Percentiles rank a stretch among this genome's conserved stretches.
Evolutionary conservation across 1,140 invertebrate genomes (phyloP).

Genomic region (Scaptomyza pallida): DNA sequence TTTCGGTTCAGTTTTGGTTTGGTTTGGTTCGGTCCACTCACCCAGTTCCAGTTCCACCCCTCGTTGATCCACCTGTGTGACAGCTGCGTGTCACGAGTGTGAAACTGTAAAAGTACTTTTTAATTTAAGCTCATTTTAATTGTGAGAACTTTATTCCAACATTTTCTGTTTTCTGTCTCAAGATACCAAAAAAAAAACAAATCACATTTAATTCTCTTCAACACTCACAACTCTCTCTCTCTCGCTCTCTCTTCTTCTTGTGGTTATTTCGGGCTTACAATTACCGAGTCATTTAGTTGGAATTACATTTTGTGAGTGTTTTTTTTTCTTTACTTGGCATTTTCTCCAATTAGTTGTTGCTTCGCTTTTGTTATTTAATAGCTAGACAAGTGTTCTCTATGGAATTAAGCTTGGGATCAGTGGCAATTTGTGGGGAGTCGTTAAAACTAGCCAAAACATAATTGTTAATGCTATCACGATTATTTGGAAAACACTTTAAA

Average conservation of each 20-base stretch:
- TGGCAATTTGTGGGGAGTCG: slow-evolving; percentile 2
- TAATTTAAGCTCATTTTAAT: slow-evolving; percentile 82
- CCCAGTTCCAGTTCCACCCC: slow-evolving; percentile 56
- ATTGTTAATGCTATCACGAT: no score
- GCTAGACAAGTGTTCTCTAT: slow-evolving; percentile 6
- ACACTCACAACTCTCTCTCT: slow-evolving; percentile 7
- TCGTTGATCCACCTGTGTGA: neutral
- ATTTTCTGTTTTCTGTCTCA: slow-evolving; percentile 41
- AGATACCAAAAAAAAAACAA: slow-evolving; percentile 44
- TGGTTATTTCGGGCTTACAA: slow-evolving; percentile 24
- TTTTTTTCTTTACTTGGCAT: slow-evolving; percentile 31
- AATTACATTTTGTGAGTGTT: slow-evolving; percentile 72
- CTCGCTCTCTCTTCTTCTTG: neutral
- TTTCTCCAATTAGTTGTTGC: slow-evolving; percentile 63
- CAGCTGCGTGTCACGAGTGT: slow-evolving; percentile 51
- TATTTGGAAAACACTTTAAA: no score
- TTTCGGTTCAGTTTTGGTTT: neutral
- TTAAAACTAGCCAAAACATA: neutral
- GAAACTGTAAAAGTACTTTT: slow-evolving; percentile 81
- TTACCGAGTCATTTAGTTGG: slow-evolving; percentile 48
- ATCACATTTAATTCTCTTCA: slow-evolving; percentile 62
- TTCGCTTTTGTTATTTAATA: slow-evolving; percentile 37
- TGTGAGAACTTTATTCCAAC: slow-evolving; percentile 81
- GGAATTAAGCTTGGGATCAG: neutral
- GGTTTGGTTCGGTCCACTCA: slow-evolving; percentile 50